These are phyloP conservation scores for Penaeus chinensis DNA, from an alignment of 1,140 invertebrate genomes.

Conservation along the genomic window DNA sequence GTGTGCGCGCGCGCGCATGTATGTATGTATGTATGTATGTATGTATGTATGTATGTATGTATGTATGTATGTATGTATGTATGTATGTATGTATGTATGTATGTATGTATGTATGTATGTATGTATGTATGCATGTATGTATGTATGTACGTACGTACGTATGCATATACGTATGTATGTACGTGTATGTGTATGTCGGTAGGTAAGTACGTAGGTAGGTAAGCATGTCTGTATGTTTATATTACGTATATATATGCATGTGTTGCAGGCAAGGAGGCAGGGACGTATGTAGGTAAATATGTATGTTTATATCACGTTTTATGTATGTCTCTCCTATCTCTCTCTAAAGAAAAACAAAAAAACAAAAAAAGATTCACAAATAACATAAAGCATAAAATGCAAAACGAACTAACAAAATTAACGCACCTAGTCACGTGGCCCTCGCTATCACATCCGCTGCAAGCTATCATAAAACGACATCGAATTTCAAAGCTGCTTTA, in stretches of 20 bases:
- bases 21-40: constrained; percentile 1
- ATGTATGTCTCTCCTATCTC: too few species aligned
- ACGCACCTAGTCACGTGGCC: too few species aligned
- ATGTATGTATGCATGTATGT: constrained; percentile 1
- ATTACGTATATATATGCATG: not conserved
- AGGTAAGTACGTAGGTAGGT: not conserved
- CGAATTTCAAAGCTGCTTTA: too few species aligned
- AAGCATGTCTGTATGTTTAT: not conserved
- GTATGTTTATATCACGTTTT: too few species aligned
- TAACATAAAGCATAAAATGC: too few species aligned
- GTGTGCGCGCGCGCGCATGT: not conserved
- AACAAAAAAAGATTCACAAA: too few species aligned
- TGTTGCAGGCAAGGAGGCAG: not conserved
- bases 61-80: not conserved
- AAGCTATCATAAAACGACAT: too few species aligned
- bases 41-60: not conserved
- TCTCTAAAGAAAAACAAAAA: too few species aligned
- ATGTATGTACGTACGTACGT: constrained; percentile 11
- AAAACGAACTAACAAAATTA: too few species aligned
- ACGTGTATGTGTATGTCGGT: not conserved
- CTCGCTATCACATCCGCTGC: too few species aligned
- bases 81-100: not conserved
- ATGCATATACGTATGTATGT: not conserved
- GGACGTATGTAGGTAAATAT: too few species aligned
- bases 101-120: constrained; percentile 1